These are phyloP conservation scores for Epizoanthus fatuus DNA, from an alignment of 92 coral and sea anemone genomes.

Conservation along the genomic window DNA sequence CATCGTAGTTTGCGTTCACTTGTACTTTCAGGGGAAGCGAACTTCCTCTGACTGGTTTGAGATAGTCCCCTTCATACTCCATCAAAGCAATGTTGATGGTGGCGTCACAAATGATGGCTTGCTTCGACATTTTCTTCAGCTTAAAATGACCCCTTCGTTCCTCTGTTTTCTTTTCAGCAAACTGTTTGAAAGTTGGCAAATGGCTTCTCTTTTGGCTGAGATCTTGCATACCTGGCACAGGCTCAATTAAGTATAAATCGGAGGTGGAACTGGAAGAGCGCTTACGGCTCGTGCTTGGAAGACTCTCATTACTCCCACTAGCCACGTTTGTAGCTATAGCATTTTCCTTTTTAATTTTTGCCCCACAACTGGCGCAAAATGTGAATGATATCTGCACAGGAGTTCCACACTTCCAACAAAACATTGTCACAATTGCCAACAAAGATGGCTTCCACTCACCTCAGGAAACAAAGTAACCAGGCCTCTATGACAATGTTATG, in stretches of 20 bases:
- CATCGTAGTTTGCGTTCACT: constrained; percentile 38
- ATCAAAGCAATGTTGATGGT: constrained; percentile 54
- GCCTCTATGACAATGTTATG: too few species aligned
- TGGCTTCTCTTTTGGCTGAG: not conserved
- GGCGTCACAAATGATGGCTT: constrained; percentile 6
- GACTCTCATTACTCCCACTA: not conserved
- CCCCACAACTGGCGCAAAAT: constrained; percentile 20
- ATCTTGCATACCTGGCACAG: not conserved
- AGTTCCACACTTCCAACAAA: too few species aligned
- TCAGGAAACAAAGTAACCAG: not conserved
- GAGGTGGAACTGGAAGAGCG: constrained; percentile 12
- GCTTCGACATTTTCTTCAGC: constrained; percentile 19
- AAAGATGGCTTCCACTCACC: too few species aligned
- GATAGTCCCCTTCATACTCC: constrained; percentile 27
- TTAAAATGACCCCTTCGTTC: constrained; percentile 41
- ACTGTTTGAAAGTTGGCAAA: constrained; percentile 48
- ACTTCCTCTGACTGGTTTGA: constrained; percentile 56
- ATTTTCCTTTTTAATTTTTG: not conserved
- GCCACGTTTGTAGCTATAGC: not conserved
- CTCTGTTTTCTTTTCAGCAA: constrained; percentile 36
- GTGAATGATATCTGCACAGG: not conserved
- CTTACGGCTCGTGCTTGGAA: not conserved
- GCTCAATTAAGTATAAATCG: too few species aligned
- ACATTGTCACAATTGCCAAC: too few species aligned
- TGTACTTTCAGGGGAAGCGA: constrained; percentile 48